Conservation (phyloP, 2,797 vertebrate genomes). For the Alosa sapidissima region DNA sequence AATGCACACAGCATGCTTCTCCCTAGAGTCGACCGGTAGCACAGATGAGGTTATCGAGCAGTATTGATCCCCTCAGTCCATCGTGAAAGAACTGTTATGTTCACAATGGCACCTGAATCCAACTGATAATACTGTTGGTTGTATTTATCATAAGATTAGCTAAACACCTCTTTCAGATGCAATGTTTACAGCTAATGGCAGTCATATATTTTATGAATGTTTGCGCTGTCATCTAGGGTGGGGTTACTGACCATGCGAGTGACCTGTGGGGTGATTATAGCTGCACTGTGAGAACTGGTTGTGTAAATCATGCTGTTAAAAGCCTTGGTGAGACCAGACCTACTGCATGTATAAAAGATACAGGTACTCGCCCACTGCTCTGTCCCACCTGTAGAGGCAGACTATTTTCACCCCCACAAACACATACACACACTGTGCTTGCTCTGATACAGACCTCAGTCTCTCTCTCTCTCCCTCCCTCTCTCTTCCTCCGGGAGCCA, state of each 20-base stretch:
- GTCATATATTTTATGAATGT: not conserved
- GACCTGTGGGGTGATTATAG: not conserved
- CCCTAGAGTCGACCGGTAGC: not conserved
- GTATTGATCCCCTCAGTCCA: not conserved
- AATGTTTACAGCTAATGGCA: not conserved
- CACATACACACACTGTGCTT: not conserved
- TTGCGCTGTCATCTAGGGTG: not conserved
- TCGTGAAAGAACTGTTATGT: not conserved
- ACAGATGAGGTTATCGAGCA: conserved; percentile 2
- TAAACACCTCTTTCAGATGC: not conserved
- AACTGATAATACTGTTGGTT: not conserved
- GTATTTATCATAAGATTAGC: not conserved
- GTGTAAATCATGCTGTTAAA: conserved; percentile 3
- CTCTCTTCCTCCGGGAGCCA: conserved; percentile 21
- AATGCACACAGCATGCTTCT: not conserved
- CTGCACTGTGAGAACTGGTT: not conserved
- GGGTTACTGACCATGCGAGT: not conserved
- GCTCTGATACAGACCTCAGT: conserved; percentile 13
- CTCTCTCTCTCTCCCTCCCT: conserved; percentile 46
- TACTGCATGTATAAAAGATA: not conserved
- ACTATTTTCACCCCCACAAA: not conserved
- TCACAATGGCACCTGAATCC: conserved; percentile 3
- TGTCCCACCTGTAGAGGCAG: not conserved
- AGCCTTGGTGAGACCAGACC: not conserved
- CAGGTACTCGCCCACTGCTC: not conserved